Percentiles rank a stretch among this genome's conserved stretches.
These are phyloP conservation scores for Eulimnadia texana DNA, from an alignment of 1,140 invertebrate genomes.

Conservation along the genomic window DNA sequence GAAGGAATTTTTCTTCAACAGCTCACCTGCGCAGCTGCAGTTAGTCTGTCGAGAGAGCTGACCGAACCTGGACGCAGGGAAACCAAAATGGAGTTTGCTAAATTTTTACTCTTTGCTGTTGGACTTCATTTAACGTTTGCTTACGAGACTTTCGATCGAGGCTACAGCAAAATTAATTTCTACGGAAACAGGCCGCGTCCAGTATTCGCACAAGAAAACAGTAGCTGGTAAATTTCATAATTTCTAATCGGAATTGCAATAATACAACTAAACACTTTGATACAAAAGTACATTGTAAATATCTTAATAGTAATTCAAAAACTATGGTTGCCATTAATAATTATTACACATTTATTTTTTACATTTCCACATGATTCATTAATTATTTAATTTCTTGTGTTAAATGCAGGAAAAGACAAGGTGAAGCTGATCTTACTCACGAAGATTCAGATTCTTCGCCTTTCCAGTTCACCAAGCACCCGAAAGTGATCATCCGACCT, in stretches of 20 bases:
- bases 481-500: constrained; percentile 5
- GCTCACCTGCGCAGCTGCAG: background rate
- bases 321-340: background rate
- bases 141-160: background rate
- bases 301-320: background rate
- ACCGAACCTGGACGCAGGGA: too few species aligned
- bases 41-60: too few species aligned
- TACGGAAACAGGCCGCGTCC: constrained; percentile 1
- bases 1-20: background rate
- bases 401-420: too few species aligned
- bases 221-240: background rate
- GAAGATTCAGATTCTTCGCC: too few species aligned
- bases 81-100: too few species aligned
- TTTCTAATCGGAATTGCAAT: too few species aligned
- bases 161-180: background rate
- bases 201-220: background rate
- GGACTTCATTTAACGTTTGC: too few species aligned
- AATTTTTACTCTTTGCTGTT: too few species aligned
- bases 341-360: background rate
- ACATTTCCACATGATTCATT: too few species aligned
- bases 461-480: background rate
- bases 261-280: too few species aligned
- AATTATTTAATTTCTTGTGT: too few species aligned
- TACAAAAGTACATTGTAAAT: background rate
- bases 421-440: too few species aligned